These are phyloP conservation scores for Diaprepes abbreviatus DNA, from an alignment of 2,888 invertebrate genomes.

Conservation along the genomic window DNA sequence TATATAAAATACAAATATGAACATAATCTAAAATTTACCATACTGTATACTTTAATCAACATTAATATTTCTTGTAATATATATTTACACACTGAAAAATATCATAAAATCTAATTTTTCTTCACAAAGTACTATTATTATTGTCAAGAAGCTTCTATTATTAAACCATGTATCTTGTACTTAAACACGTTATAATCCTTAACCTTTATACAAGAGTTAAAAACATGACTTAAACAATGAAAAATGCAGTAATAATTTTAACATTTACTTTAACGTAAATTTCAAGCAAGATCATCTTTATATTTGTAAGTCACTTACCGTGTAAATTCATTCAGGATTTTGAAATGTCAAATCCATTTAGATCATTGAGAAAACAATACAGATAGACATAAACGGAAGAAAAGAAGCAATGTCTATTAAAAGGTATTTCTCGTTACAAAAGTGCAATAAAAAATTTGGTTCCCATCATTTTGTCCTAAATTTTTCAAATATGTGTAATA, in stretches of 20 bases:
- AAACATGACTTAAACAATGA: constrained; percentile 4
- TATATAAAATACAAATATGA: no score
- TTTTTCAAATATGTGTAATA: no score
- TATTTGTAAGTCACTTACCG: not conserved
- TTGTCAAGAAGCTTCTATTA: not conserved
- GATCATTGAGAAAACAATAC: not conserved
- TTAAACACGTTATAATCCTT: constrained; percentile 5
- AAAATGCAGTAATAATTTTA: constrained; percentile 8
- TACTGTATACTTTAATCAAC: no score
- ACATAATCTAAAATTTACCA: no score
- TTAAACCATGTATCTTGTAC: not conserved
- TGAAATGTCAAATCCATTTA: not conserved
- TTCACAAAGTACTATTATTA: not conserved
- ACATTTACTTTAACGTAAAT: constrained; percentile 9
- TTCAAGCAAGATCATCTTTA: constrained; percentile 2
- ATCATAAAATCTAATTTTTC: not conserved
- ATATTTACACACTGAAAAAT: not conserved
- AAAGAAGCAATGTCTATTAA: no score
- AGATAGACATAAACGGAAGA: no score
- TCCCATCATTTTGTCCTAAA: no score
- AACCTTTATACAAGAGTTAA: constrained; percentile 10
- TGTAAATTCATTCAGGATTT: constrained; percentile 14
- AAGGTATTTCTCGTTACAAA: no score
- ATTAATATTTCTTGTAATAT: no score
- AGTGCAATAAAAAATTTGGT: no score